phyloP scores from a whole-genome alignment of 2,113 vertebrate species.

The human region DNA sequence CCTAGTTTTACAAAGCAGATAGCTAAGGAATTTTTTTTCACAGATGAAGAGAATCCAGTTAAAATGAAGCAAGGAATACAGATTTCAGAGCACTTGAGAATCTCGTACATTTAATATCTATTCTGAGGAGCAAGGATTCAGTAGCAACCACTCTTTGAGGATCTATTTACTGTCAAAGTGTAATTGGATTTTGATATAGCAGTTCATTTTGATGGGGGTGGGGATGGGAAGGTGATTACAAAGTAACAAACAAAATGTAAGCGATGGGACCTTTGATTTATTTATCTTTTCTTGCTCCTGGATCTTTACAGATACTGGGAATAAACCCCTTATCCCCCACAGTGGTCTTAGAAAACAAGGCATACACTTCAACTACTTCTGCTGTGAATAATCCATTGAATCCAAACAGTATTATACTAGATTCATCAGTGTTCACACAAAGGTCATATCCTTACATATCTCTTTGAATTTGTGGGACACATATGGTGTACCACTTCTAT shows the following conservation, averaged over 20 bases:
- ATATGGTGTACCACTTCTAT: constrained; percentile 79
- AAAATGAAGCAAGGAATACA: constrained; percentile 75
- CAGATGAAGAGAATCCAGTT: constrained; percentile 80
- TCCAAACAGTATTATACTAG: constrained; percentile 76
- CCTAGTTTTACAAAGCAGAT: constrained; percentile 68
- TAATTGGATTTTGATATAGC: constrained; percentile 82
- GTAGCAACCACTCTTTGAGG: constrained; percentile 77
- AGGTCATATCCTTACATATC: constrained; percentile 80
- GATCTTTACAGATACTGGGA: constrained; percentile 67
- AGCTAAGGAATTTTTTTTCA: constrained; percentile 66
- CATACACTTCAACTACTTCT: constrained; percentile 81
- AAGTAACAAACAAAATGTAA: constrained; percentile 70
- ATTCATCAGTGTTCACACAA: constrained; percentile 81
- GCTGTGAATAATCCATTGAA: constrained; percentile 80
- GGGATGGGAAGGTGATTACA: constrained; percentile 69
- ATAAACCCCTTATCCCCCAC: constrained; percentile 62
- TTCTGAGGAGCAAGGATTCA: constrained; percentile 77
- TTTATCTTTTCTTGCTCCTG: constrained; percentile 33
- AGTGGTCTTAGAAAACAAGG: constrained; percentile 73
- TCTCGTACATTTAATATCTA: constrained; percentile 81
- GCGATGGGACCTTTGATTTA: constrained; percentile 57
- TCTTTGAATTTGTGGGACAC: constrained; percentile 83
- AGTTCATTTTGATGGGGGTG: constrained; percentile 76
- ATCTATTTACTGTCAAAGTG: constrained; percentile 82
- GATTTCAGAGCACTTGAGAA: constrained; percentile 80